A percentile compares a stretch with the other conserved stretches of the same genome.
phyloP scores from a whole-genome alignment of 2,888 invertebrate genomes.

The Chironomus riparius region DNA sequence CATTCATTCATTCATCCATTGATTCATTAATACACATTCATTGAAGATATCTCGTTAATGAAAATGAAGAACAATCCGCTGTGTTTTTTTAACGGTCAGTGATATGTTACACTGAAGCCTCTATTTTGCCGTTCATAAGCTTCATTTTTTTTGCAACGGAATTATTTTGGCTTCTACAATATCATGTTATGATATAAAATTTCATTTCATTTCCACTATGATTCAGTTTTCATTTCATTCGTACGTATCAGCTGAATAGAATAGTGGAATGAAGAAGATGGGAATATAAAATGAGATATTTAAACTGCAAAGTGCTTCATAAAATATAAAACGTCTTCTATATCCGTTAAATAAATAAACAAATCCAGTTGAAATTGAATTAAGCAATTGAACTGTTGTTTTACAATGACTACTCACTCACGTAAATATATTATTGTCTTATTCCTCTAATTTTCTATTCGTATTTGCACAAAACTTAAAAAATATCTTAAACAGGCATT shows the following conservation, averaged over 20 bases:
- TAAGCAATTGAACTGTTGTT: conserved; percentile 5
- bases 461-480: no score
- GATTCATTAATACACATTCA: background rate
- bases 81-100: conserved; percentile 2
- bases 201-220: background rate
- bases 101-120: background rate
- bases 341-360: conserved; percentile 21
- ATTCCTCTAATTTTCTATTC: no score
- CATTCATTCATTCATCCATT: background rate
- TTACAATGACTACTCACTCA: background rate
- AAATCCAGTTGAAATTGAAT: conserved; percentile 11
- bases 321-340: background rate
- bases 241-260: background rate
- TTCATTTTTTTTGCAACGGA: conserved; percentile 2
- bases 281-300: background rate
- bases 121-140: background rate
- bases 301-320: background rate
- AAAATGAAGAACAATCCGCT: conserved; percentile 9
- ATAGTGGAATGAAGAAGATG: background rate
- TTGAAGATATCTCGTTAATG: background rate
- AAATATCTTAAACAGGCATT: background rate
- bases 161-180: conserved; percentile 16
- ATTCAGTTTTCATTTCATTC: background rate
- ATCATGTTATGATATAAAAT: conserved; percentile 18
- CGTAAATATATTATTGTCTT: no score